These are phyloP conservation scores for Etheostoma perlongum DNA, from an alignment of 2,797 vertebrate genomes.

Conservation along the genomic window DNA sequence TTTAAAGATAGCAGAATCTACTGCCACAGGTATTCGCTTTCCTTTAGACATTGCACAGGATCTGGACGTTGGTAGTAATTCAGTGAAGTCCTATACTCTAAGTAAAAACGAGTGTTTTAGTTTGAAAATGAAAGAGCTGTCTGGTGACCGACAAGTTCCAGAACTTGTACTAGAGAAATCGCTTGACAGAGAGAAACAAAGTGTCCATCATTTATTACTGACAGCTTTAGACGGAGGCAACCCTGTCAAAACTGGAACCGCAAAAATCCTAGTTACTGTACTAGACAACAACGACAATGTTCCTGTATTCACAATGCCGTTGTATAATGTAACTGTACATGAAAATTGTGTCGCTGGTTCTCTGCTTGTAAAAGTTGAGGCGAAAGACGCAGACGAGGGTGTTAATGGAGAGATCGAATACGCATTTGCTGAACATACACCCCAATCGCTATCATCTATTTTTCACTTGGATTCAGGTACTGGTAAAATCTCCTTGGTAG, in stretches of 20 bases:
- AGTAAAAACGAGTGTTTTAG: slow-evolving; percentile 73
- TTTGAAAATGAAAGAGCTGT: slow-evolving; percentile 70
- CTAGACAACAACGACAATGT: slow-evolving; percentile 79
- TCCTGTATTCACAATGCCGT: slow-evolving; percentile 66
- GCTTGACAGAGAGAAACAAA: slow-evolving; percentile 79
- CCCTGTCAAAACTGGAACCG: slow-evolving; percentile 72
- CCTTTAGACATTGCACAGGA: slow-evolving; percentile 84
- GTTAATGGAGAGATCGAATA: slow-evolving; percentile 77
- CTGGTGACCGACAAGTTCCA: slow-evolving; percentile 44
- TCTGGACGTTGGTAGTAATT: slow-evolving; percentile 73
- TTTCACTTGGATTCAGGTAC: slow-evolving; percentile 60
- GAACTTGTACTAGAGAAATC: slow-evolving; percentile 79
- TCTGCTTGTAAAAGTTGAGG: slow-evolving; percentile 57
- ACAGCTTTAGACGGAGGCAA: slow-evolving; percentile 83
- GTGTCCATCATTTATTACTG: slow-evolving; percentile 68
- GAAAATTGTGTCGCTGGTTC: slow-evolving; percentile 63
- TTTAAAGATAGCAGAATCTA: slow-evolving; percentile 75
- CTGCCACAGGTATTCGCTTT: slow-evolving; percentile 74
- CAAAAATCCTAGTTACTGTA: slow-evolving; percentile 68
- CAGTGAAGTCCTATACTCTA: slow-evolving; percentile 61
- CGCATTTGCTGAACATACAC: slow-evolving; percentile 65
- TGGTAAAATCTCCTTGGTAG: slow-evolving; percentile 64
- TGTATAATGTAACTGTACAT: slow-evolving; percentile 65
- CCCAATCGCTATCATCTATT: neutral
- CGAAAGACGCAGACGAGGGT: slow-evolving; percentile 78